Percentiles rank a stretch among this genome's conserved stretches.
Conservation (phyloP, 2,113 vertebrate species). For the Nothobranchius furzeri region DNA sequence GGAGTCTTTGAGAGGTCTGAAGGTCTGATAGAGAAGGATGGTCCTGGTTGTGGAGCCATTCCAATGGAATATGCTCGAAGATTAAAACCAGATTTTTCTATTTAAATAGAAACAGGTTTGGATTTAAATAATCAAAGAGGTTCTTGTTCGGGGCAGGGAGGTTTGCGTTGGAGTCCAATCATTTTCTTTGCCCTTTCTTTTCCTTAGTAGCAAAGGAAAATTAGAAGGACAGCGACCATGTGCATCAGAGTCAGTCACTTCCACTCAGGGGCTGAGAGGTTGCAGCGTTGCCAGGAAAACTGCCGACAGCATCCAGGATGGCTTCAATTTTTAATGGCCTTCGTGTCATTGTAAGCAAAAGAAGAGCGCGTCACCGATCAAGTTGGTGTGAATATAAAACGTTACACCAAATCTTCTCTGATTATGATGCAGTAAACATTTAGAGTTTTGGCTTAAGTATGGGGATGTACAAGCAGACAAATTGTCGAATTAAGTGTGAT, state of each 20-base stretch:
- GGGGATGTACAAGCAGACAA: conserved; percentile 2
- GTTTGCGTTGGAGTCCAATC: conserved; percentile 29
- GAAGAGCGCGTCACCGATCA: conserved; percentile 12
- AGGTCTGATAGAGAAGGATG: conserved; percentile 47
- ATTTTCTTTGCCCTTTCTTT: conserved; percentile 5
- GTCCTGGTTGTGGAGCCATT: conserved; percentile 20
- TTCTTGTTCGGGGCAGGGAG: conserved; percentile 16
- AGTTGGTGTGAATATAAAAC: conserved; percentile 16
- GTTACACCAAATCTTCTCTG: conserved; percentile 21
- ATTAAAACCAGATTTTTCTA: conserved; percentile 58
- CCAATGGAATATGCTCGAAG: conserved; percentile 58
- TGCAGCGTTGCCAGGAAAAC: conserved; percentile 7
- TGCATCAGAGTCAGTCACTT: conserved; percentile 42
- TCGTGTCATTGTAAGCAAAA: conserved; percentile 17
- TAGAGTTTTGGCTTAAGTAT: conserved; percentile 23
- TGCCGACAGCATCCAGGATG: conserved; percentile 3
- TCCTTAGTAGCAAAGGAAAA: conserved; percentile 18
- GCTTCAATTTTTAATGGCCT: conserved; percentile 25
- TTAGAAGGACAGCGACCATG: conserved; percentile 38
- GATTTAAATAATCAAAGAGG: conserved; percentile 55
- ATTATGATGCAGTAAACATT: conserved; percentile 19
- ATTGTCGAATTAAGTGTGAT: conserved; percentile 23
- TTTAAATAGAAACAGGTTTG: conserved; percentile 43
- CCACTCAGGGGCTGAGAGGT: conserved; percentile 20
- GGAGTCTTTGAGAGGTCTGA: conserved; percentile 56